These are phyloP conservation scores for Sturmia bella DNA, from an alignment of 2,888 invertebrate genomes.

Conservation along the genomic window DNA sequence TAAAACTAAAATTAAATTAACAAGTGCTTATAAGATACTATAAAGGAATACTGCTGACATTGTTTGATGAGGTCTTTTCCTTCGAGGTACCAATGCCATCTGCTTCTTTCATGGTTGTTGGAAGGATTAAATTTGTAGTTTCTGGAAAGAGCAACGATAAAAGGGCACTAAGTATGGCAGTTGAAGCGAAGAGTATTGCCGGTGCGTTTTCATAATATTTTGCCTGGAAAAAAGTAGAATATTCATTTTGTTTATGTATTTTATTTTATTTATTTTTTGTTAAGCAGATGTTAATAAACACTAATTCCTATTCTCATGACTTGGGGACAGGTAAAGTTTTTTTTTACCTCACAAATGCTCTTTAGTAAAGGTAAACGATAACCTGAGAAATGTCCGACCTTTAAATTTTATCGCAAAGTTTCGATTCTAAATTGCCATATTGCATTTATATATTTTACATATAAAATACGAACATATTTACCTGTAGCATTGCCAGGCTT, in stretches of 20 bases:
- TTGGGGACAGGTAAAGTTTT: no score
- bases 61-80: conserved; percentile 46
- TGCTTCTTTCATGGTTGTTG: conserved; percentile 85
- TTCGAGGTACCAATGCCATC: conserved; percentile 81
- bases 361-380: no score
- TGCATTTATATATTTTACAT: no score
- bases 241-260: no score
- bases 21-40: neutral
- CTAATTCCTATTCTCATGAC: no score
- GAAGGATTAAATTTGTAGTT: conserved; percentile 84
- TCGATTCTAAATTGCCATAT: no score
- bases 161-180: conserved; percentile 84
- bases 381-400: no score
- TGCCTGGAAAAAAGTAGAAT: conserved; percentile 72
- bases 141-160: conserved; percentile 85
- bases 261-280: neutral
- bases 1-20: conserved; percentile 6
- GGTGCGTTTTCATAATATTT: conserved; percentile 82
- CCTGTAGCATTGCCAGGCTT: no score
- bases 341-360: no score
- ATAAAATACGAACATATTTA: no score
- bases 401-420: no score
- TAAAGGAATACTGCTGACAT: conserved; percentile 22
- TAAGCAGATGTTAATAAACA: no score
- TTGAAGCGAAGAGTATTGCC: conserved; percentile 84